Conservation (phyloP, 2,797 vertebrate species). For the Anniella stebbinsi region DNA sequence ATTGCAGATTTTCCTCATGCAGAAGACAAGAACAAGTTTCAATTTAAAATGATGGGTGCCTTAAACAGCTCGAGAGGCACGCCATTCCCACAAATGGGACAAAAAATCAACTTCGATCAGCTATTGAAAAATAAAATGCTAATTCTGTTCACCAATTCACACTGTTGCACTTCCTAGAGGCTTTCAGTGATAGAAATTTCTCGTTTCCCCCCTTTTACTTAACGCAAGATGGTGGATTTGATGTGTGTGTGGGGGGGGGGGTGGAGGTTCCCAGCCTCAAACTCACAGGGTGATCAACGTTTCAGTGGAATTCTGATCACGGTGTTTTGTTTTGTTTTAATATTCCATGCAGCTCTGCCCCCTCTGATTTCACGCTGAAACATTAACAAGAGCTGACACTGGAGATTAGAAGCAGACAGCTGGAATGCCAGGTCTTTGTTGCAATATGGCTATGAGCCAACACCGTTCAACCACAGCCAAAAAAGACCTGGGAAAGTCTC, state of each 20-base stretch:
- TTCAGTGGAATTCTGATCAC: slow-evolving; percentile 94
- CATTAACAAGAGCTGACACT: slow-evolving; percentile 99
- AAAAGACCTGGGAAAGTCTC: slow-evolving; percentile 88
- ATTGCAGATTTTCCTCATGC: slow-evolving; percentile 77
- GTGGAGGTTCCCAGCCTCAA: slow-evolving; percentile 79
- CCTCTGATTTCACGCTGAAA: slow-evolving; percentile 95
- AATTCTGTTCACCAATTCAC: slow-evolving; percentile 79
- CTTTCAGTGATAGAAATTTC: slow-evolving; percentile 76
- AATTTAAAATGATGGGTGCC: slow-evolving; percentile 82
- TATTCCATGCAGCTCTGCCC: slow-evolving; percentile 92
- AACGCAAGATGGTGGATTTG: slow-evolving; percentile 76
- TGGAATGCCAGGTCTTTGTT: slow-evolving; percentile 98
- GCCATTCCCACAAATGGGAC: slow-evolving; percentile 81
- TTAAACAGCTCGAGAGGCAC: slow-evolving; percentile 78
- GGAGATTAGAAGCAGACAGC: slow-evolving; percentile 99
- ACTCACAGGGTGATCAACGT: slow-evolving; percentile 83
- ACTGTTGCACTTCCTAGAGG: slow-evolving; percentile 75
- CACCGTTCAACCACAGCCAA: slow-evolving; percentile 91
- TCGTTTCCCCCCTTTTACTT: slow-evolving; percentile 66
- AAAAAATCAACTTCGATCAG: slow-evolving; percentile 85
- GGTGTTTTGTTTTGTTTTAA: slow-evolving; percentile 85
- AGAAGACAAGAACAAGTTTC: slow-evolving; percentile 77
- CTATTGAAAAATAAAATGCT: slow-evolving; percentile 84
- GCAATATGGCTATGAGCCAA: slow-evolving; percentile 95
- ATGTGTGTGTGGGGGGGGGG: slow-evolving; percentile 73